Base-by-base conservation (phyloP, 2,888 invertebrate species). In the Dynastes tityus region DNA sequence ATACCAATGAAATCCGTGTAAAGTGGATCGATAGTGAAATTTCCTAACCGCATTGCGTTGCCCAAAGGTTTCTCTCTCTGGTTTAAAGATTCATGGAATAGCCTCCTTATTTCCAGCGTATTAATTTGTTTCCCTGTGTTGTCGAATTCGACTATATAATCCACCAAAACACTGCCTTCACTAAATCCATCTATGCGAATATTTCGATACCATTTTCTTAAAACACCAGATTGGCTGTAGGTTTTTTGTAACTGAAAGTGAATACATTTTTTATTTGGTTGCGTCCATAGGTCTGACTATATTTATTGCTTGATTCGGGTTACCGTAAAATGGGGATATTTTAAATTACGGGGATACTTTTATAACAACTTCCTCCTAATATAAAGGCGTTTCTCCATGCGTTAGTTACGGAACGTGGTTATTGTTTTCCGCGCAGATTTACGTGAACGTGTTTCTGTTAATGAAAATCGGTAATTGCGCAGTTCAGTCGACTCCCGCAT, bases 1-100 rank as follows among this genome's bases (percentile, higher is more conserved):
- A 37, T 90, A 96, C 97, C 96, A 88, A 96, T 94, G 86, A 97
- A 97, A 88, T 97, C 96, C 11, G 96, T 97, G 87, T 93, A 96
- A 82, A 93, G 92, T 0, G 96, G 96, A 90, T 97, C 97, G 84
- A 97, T 93, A 5, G 93, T 90, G 86, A 95, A 97, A 85, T 93
- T 93, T 81, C 97, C 97, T 82, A 97, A 92, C 88, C 92, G 92
- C 83, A 95, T 89, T 86, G 93, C 93, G 37, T 88, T 84, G 76
- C 85, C 86, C 1, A 84, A 90, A 40, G 74, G 51, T 71, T 81
- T 81, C 32, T 87, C 84, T 5, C 90, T 89, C 74, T 89, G 89
- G 8, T 88, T 88, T 6, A 93, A 87, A 0, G 92, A 90, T 75
- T 92, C 91, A 83, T 93, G 93, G 90, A 94, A 93, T 2, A 93